Base-by-base conservation (phyloP, 2,113 vertebrate species). In the Chaetodon auriga region DNA sequence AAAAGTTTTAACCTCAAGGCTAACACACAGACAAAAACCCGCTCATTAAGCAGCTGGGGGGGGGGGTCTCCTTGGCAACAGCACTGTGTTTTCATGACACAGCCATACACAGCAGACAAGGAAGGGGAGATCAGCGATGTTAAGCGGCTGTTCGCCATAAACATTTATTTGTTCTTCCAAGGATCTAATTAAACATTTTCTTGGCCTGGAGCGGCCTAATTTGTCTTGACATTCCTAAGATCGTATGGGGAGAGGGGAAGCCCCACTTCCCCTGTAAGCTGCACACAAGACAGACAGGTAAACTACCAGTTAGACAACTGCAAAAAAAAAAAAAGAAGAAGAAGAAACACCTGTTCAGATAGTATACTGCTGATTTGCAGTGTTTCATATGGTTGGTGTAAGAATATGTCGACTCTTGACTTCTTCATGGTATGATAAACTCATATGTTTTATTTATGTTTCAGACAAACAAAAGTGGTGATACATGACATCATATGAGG, bases 131-230 rank as follows among this genome's bases (percentile, higher is more conserved):
- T 62, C 62, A 48, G 72, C 58, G 7, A 30, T 35, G 66, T 55
- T 48, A 16, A 74, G 55, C 69, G 41, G 64, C 64, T 21, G 60
- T 25, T 85, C 46, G 83, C 90, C 78, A 90, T 88, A 90, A 92
- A 92, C 78, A 76, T 81, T 75, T 86, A 90, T 88, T 87, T 89
- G 75, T 85, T 90, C 90, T 88, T 85, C 79, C 10, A 23, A 85
- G 81, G 75, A 86, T 62, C 87, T 90, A 82, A 61, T 92, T 88
- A 90, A 93, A 91, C 53, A 30, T 57, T 85, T 61, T 38, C 64
- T 84, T 72, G 71, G 84, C 87, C 80, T 0, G 2, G 3, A 57
- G 87, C 74, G 10, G 43, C 36, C 76, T 70, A 61, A 86, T 90
- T 87, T 86, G 48, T 89, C 83, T 57, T 64, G 60, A 71, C 75